Evolutionary conservation across 2,113 vertebrate genomes (phyloP), one percentile per base, ranked within the genome.

Genomic region (Polypterus bichir): DNA sequence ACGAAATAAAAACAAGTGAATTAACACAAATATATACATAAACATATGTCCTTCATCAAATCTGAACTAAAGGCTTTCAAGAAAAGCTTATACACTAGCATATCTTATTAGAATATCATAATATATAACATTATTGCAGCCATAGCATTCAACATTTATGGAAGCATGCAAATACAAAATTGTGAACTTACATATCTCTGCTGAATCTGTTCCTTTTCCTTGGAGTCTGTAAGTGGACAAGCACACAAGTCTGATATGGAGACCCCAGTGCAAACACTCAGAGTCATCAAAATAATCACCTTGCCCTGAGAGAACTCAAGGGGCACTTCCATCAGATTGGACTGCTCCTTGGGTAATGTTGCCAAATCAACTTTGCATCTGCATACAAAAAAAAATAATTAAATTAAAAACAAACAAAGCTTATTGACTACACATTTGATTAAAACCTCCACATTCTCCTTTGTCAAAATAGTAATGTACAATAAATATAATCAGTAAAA

Each of bases 351-450:
- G 0, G 85, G 73, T 54, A 97, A 73, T 1, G 78, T 79, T 0
- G 75, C 77, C 54, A 94, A 76, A 59, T 98, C 91, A 67, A 94
- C 79, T 64, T 92, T 90, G 68, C 90, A 88, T 76, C 96, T 99
- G 72, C 52, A 73, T 65, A 4, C 45, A 69, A 60, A 54, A 11
- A 61, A 64, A 54, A 60, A 49, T 62, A 67, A 61, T 27, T 27
- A 27, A 27, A 27, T 27, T 27, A 27, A 27, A 27, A 27, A 27
- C 27, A 27, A 27, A 27, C 27, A 27, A 27, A 27, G 27, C 27
- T 27, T 27, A 27, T 27, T 27, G 27, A 27, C 27, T 27, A 27
- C 27, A 27, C 27, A 27, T 27, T 27, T 27, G 27, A 27, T 2
- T 27, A 27, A 27, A 27, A 27, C 27, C 1, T 27, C 27, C 27